Evolutionary conservation across 2,797 vertebrate genomes (phyloP), one percentile per base, ranked within the genome.

Genomic region (Oreochromis grahami): DNA sequence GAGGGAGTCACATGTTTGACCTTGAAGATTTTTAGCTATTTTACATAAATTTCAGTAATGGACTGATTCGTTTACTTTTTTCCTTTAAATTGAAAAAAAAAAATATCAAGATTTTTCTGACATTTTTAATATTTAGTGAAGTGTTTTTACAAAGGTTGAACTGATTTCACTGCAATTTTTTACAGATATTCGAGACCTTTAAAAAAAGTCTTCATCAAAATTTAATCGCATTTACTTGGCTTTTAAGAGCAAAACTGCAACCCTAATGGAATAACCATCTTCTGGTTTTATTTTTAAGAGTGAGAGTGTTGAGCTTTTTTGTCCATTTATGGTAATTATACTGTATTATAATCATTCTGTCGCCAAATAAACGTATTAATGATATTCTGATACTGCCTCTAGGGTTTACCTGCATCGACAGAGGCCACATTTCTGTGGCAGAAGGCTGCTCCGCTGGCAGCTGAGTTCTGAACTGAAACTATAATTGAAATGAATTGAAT

Each of bases 401-500:
- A 1, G 29, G 32, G 74, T 70, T 80, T 63, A 86, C 86, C 87
- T 86, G 72, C 79, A 24, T 43, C 3, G 58, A 77, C 8, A 43
- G 50, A 13, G 34, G 10, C 72, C 58, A 45, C 2, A n/a, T 63
- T 50, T 79, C 58, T 72, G 10, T 21, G 76, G 26, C 86, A 78
- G 77, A 72, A 43, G 51, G 81, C 77, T 50, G 53, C 83, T 81
- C 77, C 12, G 77, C 48, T 48, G 38, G 78, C 85, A 80, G 52
- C 14, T n/a, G 68, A 76, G 76, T 43, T 84, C 32, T 83, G 15
- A 83, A 77, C 65, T 51, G 21, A 68, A 72, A 78, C 32, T 43
- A 80, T 89, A 91, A 90, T 74, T 87, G 80, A 83, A 88, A 87
- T 78, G 78, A 88, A 92, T 83, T 85, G 77, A 92, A 86, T 70